These are phyloP conservation scores for Luperina nickerlii DNA, from an alignment of 2,888 invertebrate genomes.

Conservation along the genomic window DNA sequence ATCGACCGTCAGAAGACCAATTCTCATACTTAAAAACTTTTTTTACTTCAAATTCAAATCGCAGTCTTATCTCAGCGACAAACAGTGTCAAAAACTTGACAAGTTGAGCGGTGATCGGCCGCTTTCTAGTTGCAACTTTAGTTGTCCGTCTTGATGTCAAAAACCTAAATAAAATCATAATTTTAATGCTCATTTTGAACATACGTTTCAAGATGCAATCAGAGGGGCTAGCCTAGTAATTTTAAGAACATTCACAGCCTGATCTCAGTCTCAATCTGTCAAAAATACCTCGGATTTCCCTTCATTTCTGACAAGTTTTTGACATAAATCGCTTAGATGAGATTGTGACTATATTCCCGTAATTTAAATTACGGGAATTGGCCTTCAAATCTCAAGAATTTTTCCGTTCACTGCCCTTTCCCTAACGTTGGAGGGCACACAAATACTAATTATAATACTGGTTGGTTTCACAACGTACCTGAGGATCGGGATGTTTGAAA, in stretches of 20 bases:
- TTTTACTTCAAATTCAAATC: no score
- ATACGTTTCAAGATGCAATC: neutral
- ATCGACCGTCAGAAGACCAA: neutral
- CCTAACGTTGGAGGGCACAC: neutral
- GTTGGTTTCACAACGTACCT: constrained; percentile 74
- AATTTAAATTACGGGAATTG: neutral
- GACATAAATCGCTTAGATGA: neutral
- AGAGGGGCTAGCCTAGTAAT: no score
- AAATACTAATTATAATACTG: constrained; percentile 19
- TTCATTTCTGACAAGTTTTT: no score
- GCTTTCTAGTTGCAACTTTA: neutral
- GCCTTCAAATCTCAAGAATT: neutral
- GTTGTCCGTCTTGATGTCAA: neutral
- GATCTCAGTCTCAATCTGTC: neutral
- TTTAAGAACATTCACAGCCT: neutral
- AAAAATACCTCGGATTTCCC: neutral
- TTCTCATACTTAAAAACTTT: no score
- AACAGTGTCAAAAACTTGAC: no score
- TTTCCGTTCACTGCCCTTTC: constrained; percentile 31
- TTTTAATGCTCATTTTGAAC: neutral
- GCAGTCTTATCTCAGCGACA: no score
- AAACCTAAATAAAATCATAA: neutral
- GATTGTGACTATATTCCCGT: no score
- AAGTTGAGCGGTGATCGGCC: neutral
- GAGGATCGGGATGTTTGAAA: constrained; percentile 93